Conservation (phyloP, 1,140 invertebrate genomes). For the Neodiprion fabricii region DNA sequence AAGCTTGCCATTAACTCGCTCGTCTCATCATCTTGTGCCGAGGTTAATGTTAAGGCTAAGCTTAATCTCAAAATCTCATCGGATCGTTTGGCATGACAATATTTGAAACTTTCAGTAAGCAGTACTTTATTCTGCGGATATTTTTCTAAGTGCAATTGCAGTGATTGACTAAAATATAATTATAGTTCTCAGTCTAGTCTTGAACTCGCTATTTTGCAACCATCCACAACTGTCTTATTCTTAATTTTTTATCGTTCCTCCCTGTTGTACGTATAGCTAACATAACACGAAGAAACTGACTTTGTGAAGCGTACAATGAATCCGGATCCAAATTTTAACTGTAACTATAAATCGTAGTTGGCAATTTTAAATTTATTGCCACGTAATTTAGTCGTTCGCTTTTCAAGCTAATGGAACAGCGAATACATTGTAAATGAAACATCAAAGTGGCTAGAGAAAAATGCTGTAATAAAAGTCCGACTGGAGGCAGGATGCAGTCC, state of each 20-base stretch:
- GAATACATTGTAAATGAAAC: no score
- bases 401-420: neutral
- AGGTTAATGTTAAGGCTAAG: neutral
- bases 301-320: neutral
- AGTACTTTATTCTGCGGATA: neutral
- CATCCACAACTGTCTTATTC: no score
- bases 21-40: neutral
- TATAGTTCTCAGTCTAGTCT: no score
- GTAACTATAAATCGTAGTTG: neutral
- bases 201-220: no score
- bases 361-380: neutral
- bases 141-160: neutral
- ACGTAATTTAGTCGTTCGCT: neutral
- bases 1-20: neutral
- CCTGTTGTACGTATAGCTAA: no score
- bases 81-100: neutral
- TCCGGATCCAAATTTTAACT: neutral
- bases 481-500: neutral
- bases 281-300: neutral
- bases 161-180: no score
- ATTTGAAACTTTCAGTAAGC: neutral
- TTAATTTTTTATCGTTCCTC: no score
- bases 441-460: neutral
- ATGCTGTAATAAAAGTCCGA: neutral
- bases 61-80: neutral